These are phyloP conservation scores for Coenonympha arcania DNA, from an alignment of 2,888 invertebrate species.

Conservation along the genomic window DNA sequence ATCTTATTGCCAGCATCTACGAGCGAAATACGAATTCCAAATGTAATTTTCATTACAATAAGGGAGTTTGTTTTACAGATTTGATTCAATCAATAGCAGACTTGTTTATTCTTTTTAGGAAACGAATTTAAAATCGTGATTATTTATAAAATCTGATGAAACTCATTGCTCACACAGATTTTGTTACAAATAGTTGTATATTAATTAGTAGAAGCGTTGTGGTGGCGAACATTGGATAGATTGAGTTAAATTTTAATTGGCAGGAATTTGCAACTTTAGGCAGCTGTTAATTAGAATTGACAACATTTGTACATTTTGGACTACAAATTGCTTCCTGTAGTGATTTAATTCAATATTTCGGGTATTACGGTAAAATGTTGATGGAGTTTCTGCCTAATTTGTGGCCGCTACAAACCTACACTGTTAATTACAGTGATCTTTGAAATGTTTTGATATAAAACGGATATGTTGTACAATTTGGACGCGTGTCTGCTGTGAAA, in stretches of 20 bases:
- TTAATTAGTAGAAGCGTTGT: no score
- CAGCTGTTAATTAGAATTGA: not conserved
- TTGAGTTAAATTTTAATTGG: slow-evolving; percentile 2
- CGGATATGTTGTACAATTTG: not conserved
- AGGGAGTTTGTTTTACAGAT: not conserved
- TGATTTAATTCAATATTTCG: not conserved
- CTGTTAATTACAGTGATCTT: not conserved
- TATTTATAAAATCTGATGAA: no score
- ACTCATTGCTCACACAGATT: not conserved
- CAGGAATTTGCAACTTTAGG: not conserved
- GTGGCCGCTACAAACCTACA: not conserved
- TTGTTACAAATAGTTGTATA: not conserved
- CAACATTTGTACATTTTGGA: not conserved
- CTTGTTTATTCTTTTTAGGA: not conserved
- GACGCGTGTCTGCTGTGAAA: slow-evolving; percentile 6
- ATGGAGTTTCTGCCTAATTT: not conserved
- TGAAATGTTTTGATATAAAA: not conserved
- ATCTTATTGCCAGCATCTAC: slow-evolving; percentile 10
- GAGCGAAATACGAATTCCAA: slow-evolving; percentile 5
- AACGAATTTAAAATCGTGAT: no score
- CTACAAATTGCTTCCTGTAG: not conserved
- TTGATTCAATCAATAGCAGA: not conserved
- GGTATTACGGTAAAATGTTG: not conserved
- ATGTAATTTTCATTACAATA: slow-evolving; percentile 6
- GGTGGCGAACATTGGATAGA: not conserved